These are phyloP conservation scores for Oryzias sinensis DNA, from an alignment of 2,797 vertebrate species.

Conservation along the genomic window DNA sequence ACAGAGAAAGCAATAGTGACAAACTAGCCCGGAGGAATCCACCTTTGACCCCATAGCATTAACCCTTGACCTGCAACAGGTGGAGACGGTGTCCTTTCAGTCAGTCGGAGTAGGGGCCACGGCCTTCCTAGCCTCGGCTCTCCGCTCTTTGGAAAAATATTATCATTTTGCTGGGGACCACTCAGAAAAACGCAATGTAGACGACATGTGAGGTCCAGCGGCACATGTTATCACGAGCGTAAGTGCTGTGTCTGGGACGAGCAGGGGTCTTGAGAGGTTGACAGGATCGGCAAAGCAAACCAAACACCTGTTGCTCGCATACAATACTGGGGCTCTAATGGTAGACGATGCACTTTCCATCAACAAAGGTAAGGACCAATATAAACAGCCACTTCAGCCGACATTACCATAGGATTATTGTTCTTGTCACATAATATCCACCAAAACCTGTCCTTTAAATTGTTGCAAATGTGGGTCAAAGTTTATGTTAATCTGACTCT, in stretches of 20 bases:
- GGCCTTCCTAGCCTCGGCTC: slow-evolving; percentile 59
- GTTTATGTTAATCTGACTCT: too few relatives aligned
- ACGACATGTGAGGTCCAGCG: slow-evolving; percentile 77
- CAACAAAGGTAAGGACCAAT: too few relatives aligned
- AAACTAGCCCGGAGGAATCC: slow-evolving; percentile 71
- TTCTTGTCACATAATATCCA: too few relatives aligned
- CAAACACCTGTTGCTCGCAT: slow-evolving; percentile 75
- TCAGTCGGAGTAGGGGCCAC: slow-evolving; percentile 61
- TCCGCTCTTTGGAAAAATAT: slow-evolving; percentile 77
- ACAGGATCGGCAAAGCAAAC: slow-evolving; percentile 63
- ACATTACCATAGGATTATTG: too few relatives aligned
- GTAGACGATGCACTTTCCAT: background rate
- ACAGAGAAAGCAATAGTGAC: slow-evolving; percentile 70
- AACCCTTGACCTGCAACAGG: slow-evolving; percentile 81
- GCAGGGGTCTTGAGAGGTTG: slow-evolving; percentile 53
- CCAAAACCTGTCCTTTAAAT: too few relatives aligned
- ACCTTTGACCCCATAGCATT: slow-evolving; percentile 79
- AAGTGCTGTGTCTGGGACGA: slow-evolving; percentile 74
- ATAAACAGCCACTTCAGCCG: too few relatives aligned
- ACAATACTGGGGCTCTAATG: slow-evolving; percentile 23
- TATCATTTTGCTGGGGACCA: slow-evolving; percentile 74
- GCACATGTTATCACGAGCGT: slow-evolving; percentile 70
- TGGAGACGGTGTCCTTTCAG: slow-evolving; percentile 77
- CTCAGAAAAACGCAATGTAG: slow-evolving; percentile 66
- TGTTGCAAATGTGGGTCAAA: too few relatives aligned